Evolutionary conservation across 1,140 invertebrate species (phyloP).

Genomic region (Pseudomyrmex flavicornis): DNA sequence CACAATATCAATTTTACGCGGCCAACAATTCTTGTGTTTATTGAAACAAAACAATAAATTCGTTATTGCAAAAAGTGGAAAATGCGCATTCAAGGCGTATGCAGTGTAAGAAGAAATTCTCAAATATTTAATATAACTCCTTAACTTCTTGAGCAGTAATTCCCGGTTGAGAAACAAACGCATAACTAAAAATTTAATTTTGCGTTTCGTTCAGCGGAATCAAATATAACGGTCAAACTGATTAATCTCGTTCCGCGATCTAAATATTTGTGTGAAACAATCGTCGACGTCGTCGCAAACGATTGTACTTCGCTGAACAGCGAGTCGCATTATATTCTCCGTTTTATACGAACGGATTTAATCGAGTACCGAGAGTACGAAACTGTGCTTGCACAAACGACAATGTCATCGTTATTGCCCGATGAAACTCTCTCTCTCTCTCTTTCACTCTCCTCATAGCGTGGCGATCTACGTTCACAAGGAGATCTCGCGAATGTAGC

Average conservation of each 20-base stretch:
- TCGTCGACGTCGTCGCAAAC: too few species aligned
- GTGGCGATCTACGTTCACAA: background rate
- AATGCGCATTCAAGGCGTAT: too few species aligned
- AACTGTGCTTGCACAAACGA: conserved; percentile 21
- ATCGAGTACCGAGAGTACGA: background rate
- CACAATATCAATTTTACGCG: conserved; percentile 6
- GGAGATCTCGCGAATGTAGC: conserved; percentile 47
- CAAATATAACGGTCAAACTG: background rate
- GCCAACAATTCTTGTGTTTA: background rate
- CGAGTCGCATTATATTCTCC: background rate
- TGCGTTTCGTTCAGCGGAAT: background rate
- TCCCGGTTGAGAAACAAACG: too few species aligned
- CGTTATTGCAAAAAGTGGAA: too few species aligned
- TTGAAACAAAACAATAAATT: too few species aligned
- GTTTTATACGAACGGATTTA: conserved; percentile 18
- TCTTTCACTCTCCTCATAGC: too few species aligned
- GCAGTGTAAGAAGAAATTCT: too few species aligned
- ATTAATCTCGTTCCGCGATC: background rate
- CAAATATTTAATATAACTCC: too few species aligned
- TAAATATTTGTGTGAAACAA: too few species aligned
- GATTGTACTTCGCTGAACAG: too few species aligned
- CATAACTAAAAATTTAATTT: too few species aligned
- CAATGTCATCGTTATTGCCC: background rate
- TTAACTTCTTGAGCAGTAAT: too few species aligned
- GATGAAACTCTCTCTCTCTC: background rate